Evolutionary conservation across 2,888 invertebrate genomes (phyloP), one percentile per base, ranked within the genome.

Genomic region (Clistopyga incitator): DNA sequence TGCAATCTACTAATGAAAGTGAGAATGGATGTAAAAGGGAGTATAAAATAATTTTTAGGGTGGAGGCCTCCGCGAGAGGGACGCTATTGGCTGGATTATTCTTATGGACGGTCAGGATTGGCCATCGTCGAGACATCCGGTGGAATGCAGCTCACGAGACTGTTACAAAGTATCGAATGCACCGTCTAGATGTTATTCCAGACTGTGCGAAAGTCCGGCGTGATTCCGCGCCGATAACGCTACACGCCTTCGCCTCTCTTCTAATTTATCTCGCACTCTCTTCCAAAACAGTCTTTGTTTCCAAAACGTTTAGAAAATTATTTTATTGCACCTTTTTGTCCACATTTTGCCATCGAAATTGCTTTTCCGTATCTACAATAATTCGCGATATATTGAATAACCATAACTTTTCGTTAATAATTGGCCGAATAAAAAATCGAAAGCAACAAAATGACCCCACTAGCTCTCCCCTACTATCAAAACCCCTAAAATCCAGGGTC

Each of bases 121-220:
- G 86, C 85, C 86, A 85, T 84, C 85, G 68, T 64, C 78, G 82
- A 70, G 87, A 86, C 89, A 90, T 89, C 85, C 87, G 86, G 86
- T 88, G 90, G 90, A 90, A 90, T 90, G 90, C 89, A 87, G 90
- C 89, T 89, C 86, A 86, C 88, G 88, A 84, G 86, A 88, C 85
- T 89, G 88, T 86, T 56, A 42, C 42, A 23, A 56, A 56, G 56
- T 29, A 59, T 59, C 59, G 59, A n/a, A 54, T 29, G 54, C 54
- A 52, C 54, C 54, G 70, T 29, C 34, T 54, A 29, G 70, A 20
- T 38, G 52, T 52, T 70, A 29, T 52, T 70, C 38, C 71, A 71
- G 13, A n/a, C 29, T 45, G 34, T 20, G 65, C 77, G 18, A 61
- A 56, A 78, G 72, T 45, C 68, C 70, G 87, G 88, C 83, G 88